A percentile compares a stretch with the other conserved stretches of the same genome.
Evolutionary conservation across 2,113 vertebrate species (phyloP).

Genomic region (Electrona antarctica): DNA sequence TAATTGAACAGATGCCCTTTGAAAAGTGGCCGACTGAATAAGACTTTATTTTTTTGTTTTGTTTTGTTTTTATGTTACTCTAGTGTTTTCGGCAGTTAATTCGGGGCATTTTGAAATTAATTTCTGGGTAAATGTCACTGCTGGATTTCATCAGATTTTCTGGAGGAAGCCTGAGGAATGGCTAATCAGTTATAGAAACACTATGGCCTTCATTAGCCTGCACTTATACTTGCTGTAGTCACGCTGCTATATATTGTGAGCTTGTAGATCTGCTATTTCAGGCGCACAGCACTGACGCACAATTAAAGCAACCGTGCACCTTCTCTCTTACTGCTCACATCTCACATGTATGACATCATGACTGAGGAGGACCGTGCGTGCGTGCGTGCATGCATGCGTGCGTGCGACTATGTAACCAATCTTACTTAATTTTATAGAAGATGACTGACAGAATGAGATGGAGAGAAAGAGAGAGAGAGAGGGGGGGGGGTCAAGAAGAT

Average conservation of each 20-base stretch:
- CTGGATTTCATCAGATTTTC: slow-evolving; percentile 1
- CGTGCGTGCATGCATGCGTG: not conserved
- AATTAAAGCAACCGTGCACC: not conserved
- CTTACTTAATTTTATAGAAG: slow-evolving; percentile 13
- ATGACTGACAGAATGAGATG: not conserved
- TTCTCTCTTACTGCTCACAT: slow-evolving; percentile 8
- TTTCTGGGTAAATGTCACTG: slow-evolving; percentile 11
- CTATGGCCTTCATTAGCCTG: not conserved
- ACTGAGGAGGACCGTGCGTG: not conserved
- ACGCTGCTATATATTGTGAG: no score
- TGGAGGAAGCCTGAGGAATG: slow-evolving; percentile 18
- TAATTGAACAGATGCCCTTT: slow-evolving; percentile 7
- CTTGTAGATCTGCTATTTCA: no score
- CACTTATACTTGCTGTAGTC: no score
- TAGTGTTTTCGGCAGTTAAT: no score
- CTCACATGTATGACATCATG: slow-evolving; percentile 22
- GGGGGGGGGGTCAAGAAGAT: not conserved
- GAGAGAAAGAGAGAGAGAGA: slow-evolving; percentile 20
- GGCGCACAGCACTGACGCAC: no score
- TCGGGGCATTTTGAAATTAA: not conserved
- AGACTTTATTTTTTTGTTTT: slow-evolving; percentile 24
- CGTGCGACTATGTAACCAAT: not conserved
- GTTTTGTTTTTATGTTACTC: not conserved
- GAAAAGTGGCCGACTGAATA: slow-evolving; percentile 5
- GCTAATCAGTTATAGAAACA: slow-evolving; percentile 13